Evolutionary conservation across 2,113 vertebrate species (phyloP).

Genomic region (Gymnogyps californianus): DNA sequence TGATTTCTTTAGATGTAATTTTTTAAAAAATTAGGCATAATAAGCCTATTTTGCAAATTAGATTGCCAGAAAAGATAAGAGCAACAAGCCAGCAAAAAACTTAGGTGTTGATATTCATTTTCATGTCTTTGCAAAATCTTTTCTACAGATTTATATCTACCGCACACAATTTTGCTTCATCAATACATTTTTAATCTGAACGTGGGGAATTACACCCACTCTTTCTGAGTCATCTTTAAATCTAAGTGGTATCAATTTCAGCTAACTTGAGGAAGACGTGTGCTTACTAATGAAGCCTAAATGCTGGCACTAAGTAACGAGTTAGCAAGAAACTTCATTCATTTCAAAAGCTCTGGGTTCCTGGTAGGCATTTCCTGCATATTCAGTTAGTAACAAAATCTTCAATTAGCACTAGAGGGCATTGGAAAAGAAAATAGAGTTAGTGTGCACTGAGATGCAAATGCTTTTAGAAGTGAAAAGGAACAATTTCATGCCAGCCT

Average conservation of each 20-base stretch:
- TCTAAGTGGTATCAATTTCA: conserved; percentile 23
- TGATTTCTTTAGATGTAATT: neutral
- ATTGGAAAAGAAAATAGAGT: conserved; percentile 48
- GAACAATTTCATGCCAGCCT: conserved; percentile 11
- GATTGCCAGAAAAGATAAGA: neutral
- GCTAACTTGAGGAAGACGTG: neutral
- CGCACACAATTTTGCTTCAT: neutral
- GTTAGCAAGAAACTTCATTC: conserved; percentile 50
- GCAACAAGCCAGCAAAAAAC: neutral
- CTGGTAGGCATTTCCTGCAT: conserved; percentile 55
- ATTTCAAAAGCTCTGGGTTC: conserved; percentile 37
- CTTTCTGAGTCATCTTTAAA: conserved; percentile 26
- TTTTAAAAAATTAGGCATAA: neutral
- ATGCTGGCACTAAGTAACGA: conserved; percentile 16
- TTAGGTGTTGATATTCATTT: neutral
- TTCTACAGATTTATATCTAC: neutral
- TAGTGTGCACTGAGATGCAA: conserved; percentile 49
- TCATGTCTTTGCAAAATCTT: neutral
- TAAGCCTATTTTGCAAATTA: neutral
- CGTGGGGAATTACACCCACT: neutral
- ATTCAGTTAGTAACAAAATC: conserved; percentile 59
- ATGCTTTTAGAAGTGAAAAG: conserved; percentile 45
- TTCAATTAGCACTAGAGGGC: conserved; percentile 61
- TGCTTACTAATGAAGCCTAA: conserved; percentile 47
- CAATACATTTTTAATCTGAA: neutral